A percentile compares a stretch with the other conserved stretches of the same genome.
Evolutionary conservation across 2,113 vertebrate species (phyloP).

Genomic region (Gymnogyps californianus): DNA sequence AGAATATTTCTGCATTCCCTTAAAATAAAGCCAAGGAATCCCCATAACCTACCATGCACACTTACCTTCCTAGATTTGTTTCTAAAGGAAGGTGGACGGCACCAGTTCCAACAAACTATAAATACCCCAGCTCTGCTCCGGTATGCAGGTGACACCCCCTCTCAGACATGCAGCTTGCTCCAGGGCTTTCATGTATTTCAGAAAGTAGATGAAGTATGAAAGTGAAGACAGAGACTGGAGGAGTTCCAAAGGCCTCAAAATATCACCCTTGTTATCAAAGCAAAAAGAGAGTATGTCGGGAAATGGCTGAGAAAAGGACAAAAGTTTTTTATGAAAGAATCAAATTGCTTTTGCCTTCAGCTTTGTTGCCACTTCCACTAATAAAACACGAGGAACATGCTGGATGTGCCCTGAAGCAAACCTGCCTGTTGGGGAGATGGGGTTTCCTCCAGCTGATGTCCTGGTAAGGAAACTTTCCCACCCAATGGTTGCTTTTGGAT

Average conservation of each 20-base stretch:
- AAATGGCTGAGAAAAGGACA: background rate
- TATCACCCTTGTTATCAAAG: constrained; percentile 53
- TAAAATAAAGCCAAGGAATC: background rate
- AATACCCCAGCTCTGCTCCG: background rate
- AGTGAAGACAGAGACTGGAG: constrained; percentile 47
- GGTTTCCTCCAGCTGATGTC: background rate
- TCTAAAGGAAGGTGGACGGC: background rate
- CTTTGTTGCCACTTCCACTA: background rate
- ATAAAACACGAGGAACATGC: background rate
- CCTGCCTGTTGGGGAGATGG: background rate
- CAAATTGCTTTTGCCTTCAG: background rate
- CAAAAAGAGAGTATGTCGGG: background rate
- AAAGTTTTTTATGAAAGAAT: background rate
- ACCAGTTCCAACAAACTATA: background rate
- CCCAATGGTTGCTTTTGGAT: background rate
- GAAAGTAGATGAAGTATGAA: background rate
- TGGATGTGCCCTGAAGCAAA: background rate
- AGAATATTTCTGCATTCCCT: background rate
- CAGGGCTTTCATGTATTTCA: background rate
- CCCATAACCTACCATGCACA: background rate
- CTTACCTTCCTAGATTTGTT: background rate
- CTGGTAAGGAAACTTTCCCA: background rate
- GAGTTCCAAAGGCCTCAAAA: constrained; percentile 40
- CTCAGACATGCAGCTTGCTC: background rate
- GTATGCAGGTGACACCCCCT: background rate